A percentile compares a stretch with the other conserved stretches of the same genome.
Evolutionary conservation across 1,140 invertebrate species (phyloP).

Genomic region (Camponotus pennsylvanicus): DNA sequence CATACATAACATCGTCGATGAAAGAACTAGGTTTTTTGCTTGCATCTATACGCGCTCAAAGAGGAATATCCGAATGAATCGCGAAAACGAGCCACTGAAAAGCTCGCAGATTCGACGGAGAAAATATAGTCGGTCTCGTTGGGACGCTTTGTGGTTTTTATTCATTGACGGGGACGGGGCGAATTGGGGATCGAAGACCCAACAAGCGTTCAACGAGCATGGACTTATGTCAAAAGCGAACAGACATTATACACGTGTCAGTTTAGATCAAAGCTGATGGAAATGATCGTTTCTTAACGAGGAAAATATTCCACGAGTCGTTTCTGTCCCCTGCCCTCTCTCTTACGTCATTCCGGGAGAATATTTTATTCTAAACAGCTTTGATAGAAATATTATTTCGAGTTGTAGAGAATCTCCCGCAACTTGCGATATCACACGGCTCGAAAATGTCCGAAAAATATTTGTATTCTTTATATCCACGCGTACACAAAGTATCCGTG

Average conservation of each 20-base stretch:
- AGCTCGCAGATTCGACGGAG: constrained; percentile 54
- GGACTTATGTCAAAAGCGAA: constrained; percentile 23
- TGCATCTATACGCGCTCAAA: background rate
- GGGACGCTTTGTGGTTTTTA: constrained; percentile 73
- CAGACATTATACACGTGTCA: constrained; percentile 47
- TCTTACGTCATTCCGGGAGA: constrained; percentile 18
- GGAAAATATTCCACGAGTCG: constrained; percentile 16
- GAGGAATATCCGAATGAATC: constrained; percentile 53
- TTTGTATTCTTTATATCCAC: background rate
- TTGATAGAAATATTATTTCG: constrained; percentile 37
- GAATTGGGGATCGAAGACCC: constrained; percentile 54
- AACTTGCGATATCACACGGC: too few species aligned
- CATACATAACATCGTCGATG: background rate
- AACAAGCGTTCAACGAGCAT: constrained; percentile 24
- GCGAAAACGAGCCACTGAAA: constrained; percentile 68
- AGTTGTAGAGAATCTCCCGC: constrained; percentile 17
- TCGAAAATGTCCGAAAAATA: background rate
- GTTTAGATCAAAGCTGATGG: constrained; percentile 47
- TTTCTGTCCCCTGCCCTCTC: background rate
- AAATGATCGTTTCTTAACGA: constrained; percentile 45
- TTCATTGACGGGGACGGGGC: constrained; percentile 60
- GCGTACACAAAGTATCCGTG: background rate
- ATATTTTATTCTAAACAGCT: background rate
- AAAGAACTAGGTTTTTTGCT: constrained; percentile 13
- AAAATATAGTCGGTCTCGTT: constrained; percentile 62